A percentile compares a stretch with the other conserved stretches of the same genome.
phyloP scores from a whole-genome alignment of 2,113 vertebrate genomes.

The Gorsachius goisagi region DNA sequence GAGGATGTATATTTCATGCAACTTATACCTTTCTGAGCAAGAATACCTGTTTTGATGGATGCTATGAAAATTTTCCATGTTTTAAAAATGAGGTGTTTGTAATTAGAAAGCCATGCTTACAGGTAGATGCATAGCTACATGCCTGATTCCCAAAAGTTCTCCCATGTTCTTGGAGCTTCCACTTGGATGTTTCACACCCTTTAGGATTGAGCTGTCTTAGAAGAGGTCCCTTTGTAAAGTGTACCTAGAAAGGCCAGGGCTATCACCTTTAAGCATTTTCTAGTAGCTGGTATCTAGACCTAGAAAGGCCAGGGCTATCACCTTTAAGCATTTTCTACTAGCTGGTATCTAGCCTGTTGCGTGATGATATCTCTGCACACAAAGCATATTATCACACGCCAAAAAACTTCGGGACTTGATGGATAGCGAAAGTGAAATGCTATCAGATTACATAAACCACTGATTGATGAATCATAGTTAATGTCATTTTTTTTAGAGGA shows the following conservation, averaged over 20 bases:
- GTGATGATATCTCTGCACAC: neutral
- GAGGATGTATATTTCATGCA: neutral
- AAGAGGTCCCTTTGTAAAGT: neutral
- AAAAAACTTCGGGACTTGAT: neutral
- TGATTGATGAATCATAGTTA: slow-evolving; percentile 63
- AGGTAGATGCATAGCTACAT: neutral
- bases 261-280: neutral
- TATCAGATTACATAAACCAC: slow-evolving; percentile 52
- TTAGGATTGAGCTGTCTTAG: neutral
- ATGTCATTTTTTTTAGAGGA: slow-evolving; percentile 19
- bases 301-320: neutral
- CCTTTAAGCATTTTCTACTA: neutral
- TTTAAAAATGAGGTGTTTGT: neutral
- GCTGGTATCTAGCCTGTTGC: neutral
- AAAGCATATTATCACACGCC: neutral
- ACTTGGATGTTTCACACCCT: neutral
- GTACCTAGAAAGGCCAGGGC: neutral
- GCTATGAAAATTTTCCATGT: neutral
- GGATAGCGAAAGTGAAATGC: slow-evolving; percentile 21
- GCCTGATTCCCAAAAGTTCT: neutral
- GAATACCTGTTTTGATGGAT: neutral
- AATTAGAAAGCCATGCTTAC: neutral
- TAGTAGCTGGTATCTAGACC: neutral
- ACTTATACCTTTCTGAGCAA: neutral
- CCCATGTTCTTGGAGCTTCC: neutral